Evolutionary conservation across 2,888 invertebrate species (phyloP).

Genomic region (Chydorus sphaericus): DNA sequence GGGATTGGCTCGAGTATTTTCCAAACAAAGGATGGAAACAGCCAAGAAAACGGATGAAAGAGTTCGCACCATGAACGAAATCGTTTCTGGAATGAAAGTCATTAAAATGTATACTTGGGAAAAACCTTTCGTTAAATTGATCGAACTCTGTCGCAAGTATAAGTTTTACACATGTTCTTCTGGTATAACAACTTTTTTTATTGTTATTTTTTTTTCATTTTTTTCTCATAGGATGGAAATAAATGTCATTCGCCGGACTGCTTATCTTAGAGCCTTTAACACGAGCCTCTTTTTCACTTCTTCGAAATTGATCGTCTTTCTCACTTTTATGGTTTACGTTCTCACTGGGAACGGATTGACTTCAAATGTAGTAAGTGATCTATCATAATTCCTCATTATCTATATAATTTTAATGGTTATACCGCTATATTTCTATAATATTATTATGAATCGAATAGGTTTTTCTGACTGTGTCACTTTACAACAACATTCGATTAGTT

Average conservation of each 20-base stretch:
- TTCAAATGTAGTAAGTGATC: slow-evolving; percentile 27
- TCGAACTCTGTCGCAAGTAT: slow-evolving; percentile 11
- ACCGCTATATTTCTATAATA: too few relatives aligned
- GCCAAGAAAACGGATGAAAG: slow-evolving; percentile 36
- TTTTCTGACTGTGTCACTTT: slow-evolving; percentile 79
- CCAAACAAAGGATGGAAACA: slow-evolving; percentile 30
- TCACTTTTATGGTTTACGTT: slow-evolving; percentile 28
- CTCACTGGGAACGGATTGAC: slow-evolving; percentile 27
- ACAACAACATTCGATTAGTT: slow-evolving; percentile 50
- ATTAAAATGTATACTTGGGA: slow-evolving; percentile 44
- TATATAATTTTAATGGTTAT: not conserved
- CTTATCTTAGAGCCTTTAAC: slow-evolving; percentile 27
- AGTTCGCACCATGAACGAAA: slow-evolving; percentile 37
- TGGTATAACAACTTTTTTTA: not conserved
- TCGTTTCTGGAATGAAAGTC: slow-evolving; percentile 36
- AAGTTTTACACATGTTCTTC: not conserved
- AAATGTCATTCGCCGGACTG: slow-evolving; percentile 22
- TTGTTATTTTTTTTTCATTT: not conserved
- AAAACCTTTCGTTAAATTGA: slow-evolving; percentile 32
- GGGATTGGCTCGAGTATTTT: slow-evolving; percentile 29
- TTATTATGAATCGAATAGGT: slow-evolving; percentile 31
- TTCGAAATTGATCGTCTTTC: slow-evolving; percentile 31
- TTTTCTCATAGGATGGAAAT: slow-evolving; percentile 29
- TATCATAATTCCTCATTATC: not conserved
- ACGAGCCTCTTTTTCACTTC: slow-evolving; percentile 31